Evolutionary conservation across 2,888 invertebrate genomes (phyloP), one percentile per base, ranked within the genome.

Genomic region (Caenorhabditis japonica): DNA sequence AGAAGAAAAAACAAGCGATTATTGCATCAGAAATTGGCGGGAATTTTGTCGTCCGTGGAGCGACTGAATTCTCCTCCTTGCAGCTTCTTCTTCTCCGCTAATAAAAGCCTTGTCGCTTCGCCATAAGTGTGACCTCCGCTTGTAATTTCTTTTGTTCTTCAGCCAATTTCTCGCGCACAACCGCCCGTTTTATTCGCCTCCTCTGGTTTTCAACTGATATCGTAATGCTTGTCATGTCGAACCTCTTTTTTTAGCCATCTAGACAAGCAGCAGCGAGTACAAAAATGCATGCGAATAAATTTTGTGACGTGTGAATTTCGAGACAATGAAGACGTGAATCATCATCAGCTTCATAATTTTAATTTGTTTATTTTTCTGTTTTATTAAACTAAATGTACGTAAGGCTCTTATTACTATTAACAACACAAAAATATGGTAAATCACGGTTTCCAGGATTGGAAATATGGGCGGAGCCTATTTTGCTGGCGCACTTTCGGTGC

Each of bases 51-150:
- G n/a, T n/a, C n/a, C n/a, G n/a, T n/a, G 23, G 15, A 27, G 46
- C 34, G 46, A 44, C 33, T 33, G 46, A 19, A 19, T 36, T 17
- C 23, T 34, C n/a, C 4, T 46, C 34, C 34, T 46, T 27, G 34
- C 58, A 47, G 47, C 55, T 34, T 3, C 49, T n/a, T n/a, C n/a
- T n/a, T n/a, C 46, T 46, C 52, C 53, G 52, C 49, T 56, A 55
- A 56, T 64, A 64, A 64, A 64, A 64, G 56, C 64, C 21, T 64
- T 64, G 64, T 64, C 49, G 64, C 30, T 30, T 30, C 64, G 64
- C 64, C 46, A 64, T 64, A 64, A 64, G 64, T 64, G 64, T 64
- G 64, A 64, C 64, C 64, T 64, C 64, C 64, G 64, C 64, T 64
- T 64, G 30, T 64, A 64, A 64, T 64, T 64, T 64, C 64, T 56